Conservation (phyloP, 2,797 vertebrate species). For the Phyllotis vaccarum region DNA sequence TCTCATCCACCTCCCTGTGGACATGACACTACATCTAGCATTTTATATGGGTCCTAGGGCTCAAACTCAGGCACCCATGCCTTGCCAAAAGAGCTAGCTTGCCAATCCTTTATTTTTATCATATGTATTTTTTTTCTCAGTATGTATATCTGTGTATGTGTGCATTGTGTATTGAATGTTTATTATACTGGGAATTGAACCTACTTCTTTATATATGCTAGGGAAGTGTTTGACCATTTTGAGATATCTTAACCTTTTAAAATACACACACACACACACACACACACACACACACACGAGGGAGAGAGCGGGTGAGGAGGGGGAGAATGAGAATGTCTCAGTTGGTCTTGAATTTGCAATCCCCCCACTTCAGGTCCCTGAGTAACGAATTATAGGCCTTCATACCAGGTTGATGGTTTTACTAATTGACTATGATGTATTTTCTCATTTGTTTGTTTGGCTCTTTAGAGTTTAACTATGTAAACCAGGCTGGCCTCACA, state of each 20-base stretch:
- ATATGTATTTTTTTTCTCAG: not conserved
- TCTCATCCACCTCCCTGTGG: not conserved
- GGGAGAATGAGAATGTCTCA: not conserved
- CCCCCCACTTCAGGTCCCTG: too few relatives aligned
- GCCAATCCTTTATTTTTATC: not conserved
- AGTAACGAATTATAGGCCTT: not conserved
- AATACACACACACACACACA: not conserved
- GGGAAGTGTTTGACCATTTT: not conserved
- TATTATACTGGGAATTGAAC: not conserved
- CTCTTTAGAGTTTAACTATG: not conserved
- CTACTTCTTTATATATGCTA: not conserved
- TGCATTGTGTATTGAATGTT: not conserved
- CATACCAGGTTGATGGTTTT: not conserved
- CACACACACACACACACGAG: not conserved
- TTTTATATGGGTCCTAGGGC: not conserved
- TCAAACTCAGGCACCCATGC: not conserved
- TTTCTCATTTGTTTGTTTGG: not conserved
- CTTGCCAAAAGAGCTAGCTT: not conserved
- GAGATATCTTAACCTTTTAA: not conserved
- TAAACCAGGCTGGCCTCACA: not conserved
- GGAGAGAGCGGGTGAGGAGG: too few relatives aligned
- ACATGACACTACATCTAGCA: not conserved
- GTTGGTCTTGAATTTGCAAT: not conserved
- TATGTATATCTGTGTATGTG: not conserved
- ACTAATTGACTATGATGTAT: not conserved